These are phyloP conservation scores for Crotalus viridis DNA, from an alignment of 2,113 vertebrate species.

Conservation along the genomic window DNA sequence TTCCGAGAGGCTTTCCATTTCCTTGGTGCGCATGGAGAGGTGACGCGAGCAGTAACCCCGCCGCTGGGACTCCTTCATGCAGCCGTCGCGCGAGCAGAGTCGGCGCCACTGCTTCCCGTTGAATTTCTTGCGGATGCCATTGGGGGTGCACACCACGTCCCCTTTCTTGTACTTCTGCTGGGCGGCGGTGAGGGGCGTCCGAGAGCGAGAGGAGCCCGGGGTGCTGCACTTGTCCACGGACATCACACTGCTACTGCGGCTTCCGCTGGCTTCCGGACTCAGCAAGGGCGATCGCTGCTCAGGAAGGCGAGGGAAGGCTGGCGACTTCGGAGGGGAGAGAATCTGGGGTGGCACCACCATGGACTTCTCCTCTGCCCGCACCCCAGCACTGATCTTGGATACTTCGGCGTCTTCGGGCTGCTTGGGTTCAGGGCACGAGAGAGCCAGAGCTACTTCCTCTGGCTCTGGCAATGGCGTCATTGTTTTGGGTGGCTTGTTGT, in stretches of 20 bases:
- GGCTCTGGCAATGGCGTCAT: slow-evolving; percentile 62
- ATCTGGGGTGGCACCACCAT: slow-evolving; percentile 54
- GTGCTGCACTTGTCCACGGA: slow-evolving; percentile 66
- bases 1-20: slow-evolving; percentile 80
- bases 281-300: slow-evolving; percentile 67
- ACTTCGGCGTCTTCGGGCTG: slow-evolving; percentile 77
- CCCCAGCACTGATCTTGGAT: slow-evolving; percentile 79
- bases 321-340: slow-evolving; percentile 67
- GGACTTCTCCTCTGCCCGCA: slow-evolving; percentile 68
- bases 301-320: slow-evolving; percentile 61
- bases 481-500: slow-evolving; percentile 45
- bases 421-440: slow-evolving; percentile 53
- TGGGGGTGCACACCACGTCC: slow-evolving; percentile 89
- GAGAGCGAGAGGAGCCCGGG: slow-evolving; percentile 71
- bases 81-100: slow-evolving; percentile 88
- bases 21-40: slow-evolving; percentile 91
- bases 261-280: slow-evolving; percentile 61
- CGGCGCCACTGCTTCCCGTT: slow-evolving; percentile 95
- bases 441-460: slow-evolving; percentile 57
- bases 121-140: slow-evolving; percentile 91
- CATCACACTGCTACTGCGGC: slow-evolving; percentile 66
- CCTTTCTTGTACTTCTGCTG: slow-evolving; percentile 94
- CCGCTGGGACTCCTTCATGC: slow-evolving; percentile 92
- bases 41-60: slow-evolving; percentile 90
- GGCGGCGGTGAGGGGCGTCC: slow-evolving; percentile 80